Base-by-base conservation (phyloP, 2,888 invertebrate genomes). In the Alloscopus bannaensis region DNA sequence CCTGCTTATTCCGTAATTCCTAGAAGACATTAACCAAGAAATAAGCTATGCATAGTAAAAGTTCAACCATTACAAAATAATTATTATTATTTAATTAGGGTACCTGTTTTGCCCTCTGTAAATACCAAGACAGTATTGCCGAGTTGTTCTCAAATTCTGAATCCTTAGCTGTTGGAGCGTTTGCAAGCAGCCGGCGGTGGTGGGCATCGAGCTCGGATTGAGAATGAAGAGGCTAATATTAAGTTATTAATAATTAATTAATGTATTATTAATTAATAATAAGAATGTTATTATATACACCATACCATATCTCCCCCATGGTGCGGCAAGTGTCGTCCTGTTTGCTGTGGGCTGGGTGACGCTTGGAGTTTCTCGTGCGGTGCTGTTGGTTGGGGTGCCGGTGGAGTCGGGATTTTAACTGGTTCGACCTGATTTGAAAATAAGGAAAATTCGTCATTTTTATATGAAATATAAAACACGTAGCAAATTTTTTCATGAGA, bases 71-170 rank as follows among this genome's bases (percentile, higher is more conserved):
- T 42, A n/a, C 16, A 31, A 16, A 60, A 4, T 31, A 36, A 57
- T 24, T 36, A 57, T 24, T 11, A 26, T 24, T 11, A 36, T 40
- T 18, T 36, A 36, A 18, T 36, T 31, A 18, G 36, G 6, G n/a
- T 22, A 81, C 82, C 60, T 77, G 70, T 78, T 78, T 69, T 77
- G 82, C 80, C 64, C 75, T 36, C n/a, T 78, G 82, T 78, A 82
- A 24, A 82, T 80, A 78, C 62, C 68, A 73, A 40, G 80, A 78
- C 82, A 82, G 64, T 80, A 82, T 60, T 70, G 45, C 31, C 47
- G 73, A 29, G 80, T 78, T 78, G 77, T 66, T 78, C 36, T 77
- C 75, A 82, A 79, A 75, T 80, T 82, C 68, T 55, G 47, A 36
- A 80, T 82, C 75, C 72, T 77, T 70, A 69, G 72, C 24, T 29